Base-by-base conservation (phyloP, 2,888 invertebrate species). In the Melinaea marsaeus region DNA sequence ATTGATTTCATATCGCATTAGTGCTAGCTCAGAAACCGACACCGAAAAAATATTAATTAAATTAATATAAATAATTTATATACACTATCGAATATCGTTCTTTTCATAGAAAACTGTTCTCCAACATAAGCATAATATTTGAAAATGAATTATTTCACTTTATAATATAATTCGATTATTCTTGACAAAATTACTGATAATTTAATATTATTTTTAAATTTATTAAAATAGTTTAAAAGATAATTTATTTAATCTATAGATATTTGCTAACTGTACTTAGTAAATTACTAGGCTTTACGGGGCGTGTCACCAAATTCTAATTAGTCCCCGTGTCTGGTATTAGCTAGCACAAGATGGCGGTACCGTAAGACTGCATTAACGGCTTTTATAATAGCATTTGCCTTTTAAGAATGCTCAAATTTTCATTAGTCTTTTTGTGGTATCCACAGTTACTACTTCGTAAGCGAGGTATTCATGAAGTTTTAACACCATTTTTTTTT, bases 251-350 rank as follows among this genome's bases (percentile, higher is more conserved):
- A 35, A 51, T 51, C 32, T 32, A 51, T 51, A 22, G 22, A 3
- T 5, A 2, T 6, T 70, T 84, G 81, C 78, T 70, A 71, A 75
- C 83, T 37, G 77, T 89, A 85, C 82, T 75, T 78, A 81, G 75
- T 69, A 84, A 85, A 81, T 85, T 75, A 78, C 72, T 77, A 77
- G 71, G 76, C 72, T 69, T 60, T 67, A 74, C 71, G 66, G 79
- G 85, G 83, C 88, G 86, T 89, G 89, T 87, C 87, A 83, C 84
- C 84, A 83, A 85, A 87, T 88, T 89, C 83, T 90, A 90, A 90
- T 90, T 90, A 88, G 84, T 80, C 76, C 68, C 80, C 83, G 90
- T 90, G 88, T 83, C 89, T 85, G 90, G 88, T 76, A 79, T 84
- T 78, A 85, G 83, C 81, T 83, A 84, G 90, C 69, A 89, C 90